Conservation (phyloP, 1,140 invertebrate genomes). For the Cyphomyrmex costatus region DNA sequence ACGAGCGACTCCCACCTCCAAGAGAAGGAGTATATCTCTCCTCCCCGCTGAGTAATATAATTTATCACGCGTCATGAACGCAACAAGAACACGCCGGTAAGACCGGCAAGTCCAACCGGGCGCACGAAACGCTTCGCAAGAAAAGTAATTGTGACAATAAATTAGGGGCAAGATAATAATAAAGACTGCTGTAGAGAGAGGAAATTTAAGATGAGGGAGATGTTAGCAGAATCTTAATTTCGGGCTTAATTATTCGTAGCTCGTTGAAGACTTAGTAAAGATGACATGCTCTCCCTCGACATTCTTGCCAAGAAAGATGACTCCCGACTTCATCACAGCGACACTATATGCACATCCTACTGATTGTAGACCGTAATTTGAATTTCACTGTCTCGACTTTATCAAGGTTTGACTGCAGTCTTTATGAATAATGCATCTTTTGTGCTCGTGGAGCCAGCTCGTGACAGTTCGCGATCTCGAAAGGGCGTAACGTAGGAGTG, state of each 20-base stretch:
- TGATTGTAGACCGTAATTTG: conserved; percentile 2
- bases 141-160: conserved; percentile 4
- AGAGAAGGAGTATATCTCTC: neutral
- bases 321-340: neutral
- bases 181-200: neutral
- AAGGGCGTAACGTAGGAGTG: conserved; percentile 67
- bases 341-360: neutral
- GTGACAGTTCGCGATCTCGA: conserved; percentile 1
- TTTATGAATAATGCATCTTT: conserved; percentile 8
- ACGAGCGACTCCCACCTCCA: neutral
- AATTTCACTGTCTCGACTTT: neutral
- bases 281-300: neutral
- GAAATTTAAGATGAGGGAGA: neutral
- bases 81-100: neutral
- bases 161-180: neutral
- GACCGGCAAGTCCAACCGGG: neutral
- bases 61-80: conserved; percentile 9
- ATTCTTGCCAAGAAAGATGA: neutral
- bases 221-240: conserved; percentile 23
- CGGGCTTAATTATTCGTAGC: neutral
- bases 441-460: neutral
- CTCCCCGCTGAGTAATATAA: neutral
- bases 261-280: neutral
- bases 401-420: neutral
- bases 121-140: neutral